A percentile compares a stretch with the other conserved stretches of the same genome.
Conservation (phyloP, 2,797 vertebrate genomes). For the Garrulus glandarius region DNA sequence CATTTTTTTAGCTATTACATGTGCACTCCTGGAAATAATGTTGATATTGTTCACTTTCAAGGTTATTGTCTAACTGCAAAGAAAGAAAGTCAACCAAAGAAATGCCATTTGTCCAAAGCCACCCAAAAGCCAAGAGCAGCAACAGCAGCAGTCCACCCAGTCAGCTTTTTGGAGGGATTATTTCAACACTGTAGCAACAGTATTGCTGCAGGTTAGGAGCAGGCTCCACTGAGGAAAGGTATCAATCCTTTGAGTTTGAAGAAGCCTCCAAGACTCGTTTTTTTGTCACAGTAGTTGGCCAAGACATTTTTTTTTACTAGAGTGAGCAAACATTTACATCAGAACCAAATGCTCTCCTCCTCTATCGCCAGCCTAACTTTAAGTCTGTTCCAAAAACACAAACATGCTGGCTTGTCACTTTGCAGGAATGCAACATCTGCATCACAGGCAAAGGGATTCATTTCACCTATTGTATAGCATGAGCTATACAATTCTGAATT, state of each 20-base stretch:
- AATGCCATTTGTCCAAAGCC: neutral
- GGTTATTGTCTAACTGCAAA: neutral
- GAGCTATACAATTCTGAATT: neutral
- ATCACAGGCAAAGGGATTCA: neutral
- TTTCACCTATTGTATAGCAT: neutral
- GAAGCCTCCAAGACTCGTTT: neutral
- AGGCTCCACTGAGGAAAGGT: neutral
- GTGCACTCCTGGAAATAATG: fast-evolving
- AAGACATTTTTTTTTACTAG: neutral
- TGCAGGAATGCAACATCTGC: neutral
- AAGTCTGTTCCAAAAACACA: neutral
- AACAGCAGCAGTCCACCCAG: neutral
- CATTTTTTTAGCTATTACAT: neutral
- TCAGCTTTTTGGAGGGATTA: neutral
- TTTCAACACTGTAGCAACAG: neutral
- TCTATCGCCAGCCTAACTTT: neutral
- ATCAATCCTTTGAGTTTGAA: neutral
- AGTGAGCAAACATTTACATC: neutral
- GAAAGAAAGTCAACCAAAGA: neutral
- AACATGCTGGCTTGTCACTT: neutral
- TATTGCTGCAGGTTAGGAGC: neutral
- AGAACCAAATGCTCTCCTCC: neutral
- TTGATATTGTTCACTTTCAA: neutral
- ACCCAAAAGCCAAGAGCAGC: neutral
- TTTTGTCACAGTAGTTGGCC: neutral